phyloP scores from a whole-genome alignment of 2,797 vertebrate species.

The Gymnothorax reevesii region DNA sequence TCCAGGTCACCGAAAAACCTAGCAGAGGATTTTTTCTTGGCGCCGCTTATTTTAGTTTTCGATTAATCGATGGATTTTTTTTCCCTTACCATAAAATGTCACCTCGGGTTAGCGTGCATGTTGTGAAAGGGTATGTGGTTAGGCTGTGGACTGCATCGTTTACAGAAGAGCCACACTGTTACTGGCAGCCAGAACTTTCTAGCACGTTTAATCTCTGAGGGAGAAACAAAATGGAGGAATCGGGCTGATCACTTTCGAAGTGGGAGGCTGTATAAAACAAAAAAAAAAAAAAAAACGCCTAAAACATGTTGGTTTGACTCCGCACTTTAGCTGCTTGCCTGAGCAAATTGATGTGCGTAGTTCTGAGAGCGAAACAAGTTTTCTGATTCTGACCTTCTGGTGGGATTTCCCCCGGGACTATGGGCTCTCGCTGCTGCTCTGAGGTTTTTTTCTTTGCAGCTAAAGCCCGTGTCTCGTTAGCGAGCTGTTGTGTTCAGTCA shows the following conservation, averaged over 20 bases:
- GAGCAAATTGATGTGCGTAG: background rate
- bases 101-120: background rate
- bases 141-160: background rate
- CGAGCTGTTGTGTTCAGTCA: background rate
- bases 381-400: background rate
- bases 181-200: background rate
- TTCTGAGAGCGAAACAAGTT: background rate
- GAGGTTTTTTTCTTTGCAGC: background rate
- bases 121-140: background rate
- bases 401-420: background rate
- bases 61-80: background rate
- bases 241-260: background rate
- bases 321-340: background rate
- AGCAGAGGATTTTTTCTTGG: too few relatives aligned
- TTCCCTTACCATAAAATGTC: background rate
- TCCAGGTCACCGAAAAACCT: too few relatives aligned
- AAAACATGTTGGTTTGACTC: background rate
- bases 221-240: conserved; percentile 9
- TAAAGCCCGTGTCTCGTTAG: background rate
- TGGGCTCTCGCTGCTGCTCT: background rate
- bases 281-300: too few relatives aligned
- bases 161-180: background rate
- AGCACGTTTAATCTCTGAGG: background rate
- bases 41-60: background rate
- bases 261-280: background rate